Percentiles rank a stretch among this genome's conserved stretches.
These are phyloP conservation scores for Pygmarrhopalites habei DNA, from an alignment of 1,140 invertebrate species.

Conservation along the genomic window DNA sequence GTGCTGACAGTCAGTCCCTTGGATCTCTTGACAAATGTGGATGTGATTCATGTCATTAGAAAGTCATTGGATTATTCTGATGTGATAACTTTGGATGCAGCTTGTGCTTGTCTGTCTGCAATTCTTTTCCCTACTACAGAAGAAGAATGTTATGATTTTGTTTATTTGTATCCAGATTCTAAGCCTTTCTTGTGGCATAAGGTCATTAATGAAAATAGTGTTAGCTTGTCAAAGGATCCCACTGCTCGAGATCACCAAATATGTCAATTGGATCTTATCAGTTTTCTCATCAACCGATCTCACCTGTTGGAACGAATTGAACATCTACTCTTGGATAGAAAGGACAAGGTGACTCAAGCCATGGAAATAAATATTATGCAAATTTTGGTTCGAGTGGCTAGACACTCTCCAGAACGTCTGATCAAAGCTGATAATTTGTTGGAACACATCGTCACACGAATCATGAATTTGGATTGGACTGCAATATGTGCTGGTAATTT, in stretches of 20 bases:
- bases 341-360: background rate
- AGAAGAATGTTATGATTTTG: slow-evolving; percentile 47
- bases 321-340: slow-evolving; percentile 7
- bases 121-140: slow-evolving; percentile 67
- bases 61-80: slow-evolving; percentile 78
- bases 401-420: slow-evolving; percentile 44
- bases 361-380: slow-evolving; percentile 43
- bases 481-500: slow-evolving; percentile 4
- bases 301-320: slow-evolving; percentile 15
- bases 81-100: slow-evolving; percentile 60
- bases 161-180: slow-evolving; percentile 10
- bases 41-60: slow-evolving; percentile 68
- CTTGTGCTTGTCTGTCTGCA: slow-evolving; percentile 62
- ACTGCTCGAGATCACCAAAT: slow-evolving; percentile 75
- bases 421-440: slow-evolving; percentile 28
- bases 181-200: slow-evolving; percentile 53
- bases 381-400: slow-evolving; percentile 44
- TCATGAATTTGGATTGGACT: slow-evolving; percentile 13
- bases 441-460: background rate
- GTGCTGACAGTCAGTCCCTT: slow-evolving; percentile 49
- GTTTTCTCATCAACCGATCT: slow-evolving; percentile 43
- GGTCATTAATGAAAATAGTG: slow-evolving; percentile 39
- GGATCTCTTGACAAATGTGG: slow-evolving; percentile 50
- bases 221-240: slow-evolving; percentile 48
- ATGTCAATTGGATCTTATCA: slow-evolving; percentile 63